Percentiles rank a stretch among this genome's conserved stretches.
phyloP scores from a whole-genome alignment of 2,888 invertebrate genomes.

The Morpho achilles region DNA sequence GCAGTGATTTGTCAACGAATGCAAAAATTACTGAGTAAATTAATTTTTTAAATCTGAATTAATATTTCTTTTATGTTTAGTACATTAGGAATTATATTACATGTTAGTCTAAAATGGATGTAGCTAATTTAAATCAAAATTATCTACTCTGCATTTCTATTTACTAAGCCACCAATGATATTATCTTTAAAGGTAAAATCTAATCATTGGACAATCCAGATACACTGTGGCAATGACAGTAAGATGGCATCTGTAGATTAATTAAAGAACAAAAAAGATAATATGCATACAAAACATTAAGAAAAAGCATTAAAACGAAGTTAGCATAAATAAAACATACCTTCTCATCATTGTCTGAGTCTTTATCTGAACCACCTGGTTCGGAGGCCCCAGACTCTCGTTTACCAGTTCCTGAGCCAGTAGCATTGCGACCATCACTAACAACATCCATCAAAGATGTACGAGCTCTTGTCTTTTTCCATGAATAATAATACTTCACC shows the following conservation, averaged over 20 bases:
- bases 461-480: conserved; percentile 97
- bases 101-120: conserved; percentile 15
- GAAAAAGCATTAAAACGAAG: conserved; percentile 24
- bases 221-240: conserved; percentile 38
- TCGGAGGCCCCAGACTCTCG: conserved; percentile 87
- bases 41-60: not conserved
- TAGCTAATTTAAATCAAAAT: conserved; percentile 14
- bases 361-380: conserved; percentile 89
- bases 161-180: conserved; percentile 37
- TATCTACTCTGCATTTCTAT: conserved; percentile 69
- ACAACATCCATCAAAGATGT: conserved; percentile 95
- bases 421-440: conserved; percentile 87
- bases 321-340: conserved; percentile 71
- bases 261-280: conserved; percentile 35
- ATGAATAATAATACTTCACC: conserved; percentile 98
- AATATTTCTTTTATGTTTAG: not conserved
- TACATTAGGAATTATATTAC: not conserved
- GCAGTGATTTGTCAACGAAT: too few species aligned
- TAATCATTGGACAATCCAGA: conserved; percentile 72
- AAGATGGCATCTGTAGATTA: conserved; percentile 11
- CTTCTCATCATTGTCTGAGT: conserved; percentile 94
- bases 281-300: conserved; percentile 30
- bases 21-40: conserved; percentile 4
- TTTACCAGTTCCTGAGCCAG: conserved; percentile 81
- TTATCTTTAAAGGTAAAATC: conserved; percentile 16